Conservation (phyloP, 1,140 invertebrate species). For the Sycobia sp. region DNA sequence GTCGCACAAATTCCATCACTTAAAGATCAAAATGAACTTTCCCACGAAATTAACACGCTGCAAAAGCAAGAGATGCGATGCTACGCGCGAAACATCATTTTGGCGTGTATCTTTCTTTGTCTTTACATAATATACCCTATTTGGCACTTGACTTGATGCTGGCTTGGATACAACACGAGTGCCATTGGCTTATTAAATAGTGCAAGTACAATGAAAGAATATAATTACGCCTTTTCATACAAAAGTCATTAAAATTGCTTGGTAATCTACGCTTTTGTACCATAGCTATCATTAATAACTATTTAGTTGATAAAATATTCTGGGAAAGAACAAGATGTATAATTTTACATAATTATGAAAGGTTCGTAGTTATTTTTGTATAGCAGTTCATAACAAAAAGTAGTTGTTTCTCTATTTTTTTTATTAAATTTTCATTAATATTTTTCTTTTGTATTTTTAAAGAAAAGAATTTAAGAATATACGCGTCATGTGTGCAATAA, state of each 20-base stretch:
- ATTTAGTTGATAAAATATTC: neutral
- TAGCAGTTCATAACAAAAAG: neutral
- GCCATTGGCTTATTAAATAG: conserved; percentile 12
- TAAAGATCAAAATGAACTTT: neutral
- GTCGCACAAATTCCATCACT: conserved; percentile 12
- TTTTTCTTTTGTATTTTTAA: neutral
- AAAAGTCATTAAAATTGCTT: conserved; percentile 6
- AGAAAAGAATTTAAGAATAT: too few relatives aligned
- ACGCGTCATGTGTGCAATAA: too few relatives aligned
- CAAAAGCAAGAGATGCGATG: conserved; percentile 10
- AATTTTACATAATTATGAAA: conserved; percentile 2
- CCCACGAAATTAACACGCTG: neutral
- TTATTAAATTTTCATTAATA: neutral
- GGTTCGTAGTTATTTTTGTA: neutral
- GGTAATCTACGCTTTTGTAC: conserved; percentile 1
- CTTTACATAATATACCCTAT: conserved; percentile 25
- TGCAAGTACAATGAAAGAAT: conserved; percentile 18
- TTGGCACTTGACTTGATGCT: conserved; percentile 25
- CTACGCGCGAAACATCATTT: neutral
- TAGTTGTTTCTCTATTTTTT: neutral
- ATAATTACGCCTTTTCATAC: neutral
- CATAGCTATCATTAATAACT: conserved; percentile 3
- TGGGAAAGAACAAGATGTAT: conserved; percentile 1
- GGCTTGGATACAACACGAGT: conserved; percentile 25
- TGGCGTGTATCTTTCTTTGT: conserved; percentile 3